These are phyloP conservation scores for Gymnocypris eckloni DNA, from an alignment of 2,797 vertebrate genomes.

Conservation along the genomic window DNA sequence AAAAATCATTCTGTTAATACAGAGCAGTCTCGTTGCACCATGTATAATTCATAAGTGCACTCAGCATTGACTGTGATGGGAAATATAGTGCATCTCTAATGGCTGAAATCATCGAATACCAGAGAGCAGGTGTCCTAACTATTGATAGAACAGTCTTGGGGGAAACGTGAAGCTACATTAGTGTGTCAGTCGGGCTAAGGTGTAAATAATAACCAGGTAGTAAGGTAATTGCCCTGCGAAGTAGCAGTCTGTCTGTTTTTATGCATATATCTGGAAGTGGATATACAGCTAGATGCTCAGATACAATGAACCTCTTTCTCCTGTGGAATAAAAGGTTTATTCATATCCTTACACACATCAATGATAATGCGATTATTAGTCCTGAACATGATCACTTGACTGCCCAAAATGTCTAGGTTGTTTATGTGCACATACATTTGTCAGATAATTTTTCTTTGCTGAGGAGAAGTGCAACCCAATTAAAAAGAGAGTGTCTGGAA, in stretches of 20 bases:
- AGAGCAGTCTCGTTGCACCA: slow-evolving; percentile 11
- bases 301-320: slow-evolving; percentile 36
- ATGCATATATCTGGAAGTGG: slow-evolving; percentile 30
- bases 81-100: slow-evolving; percentile 30
- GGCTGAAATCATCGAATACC: neutral
- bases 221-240: slow-evolving; percentile 46
- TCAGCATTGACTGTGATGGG: slow-evolving; percentile 25
- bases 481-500: slow-evolving; percentile 39
- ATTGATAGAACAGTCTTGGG: slow-evolving; percentile 31
- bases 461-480: slow-evolving; percentile 37
- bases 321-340: slow-evolving; percentile 20
- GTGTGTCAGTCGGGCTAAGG: slow-evolving; percentile 28
- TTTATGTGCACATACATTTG: slow-evolving; percentile 29
- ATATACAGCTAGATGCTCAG: slow-evolving; percentile 41
- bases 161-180: slow-evolving; percentile 34
- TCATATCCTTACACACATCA: slow-evolving; percentile 48
- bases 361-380: slow-evolving; percentile 52
- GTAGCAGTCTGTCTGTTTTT: slow-evolving; percentile 26
- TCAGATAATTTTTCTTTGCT: slow-evolving; percentile 26
- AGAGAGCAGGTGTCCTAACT: slow-evolving; percentile 26
- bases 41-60: slow-evolving; percentile 29
- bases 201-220: slow-evolving; percentile 40
- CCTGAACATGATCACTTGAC: slow-evolving; percentile 41
- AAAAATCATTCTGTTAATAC: slow-evolving; percentile 25
- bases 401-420: neutral